A percentile compares a stretch with the other conserved stretches of the same genome.
Evolutionary conservation across 2,888 invertebrate species (phyloP).

Genomic region (Ametastegia equiseti): DNA sequence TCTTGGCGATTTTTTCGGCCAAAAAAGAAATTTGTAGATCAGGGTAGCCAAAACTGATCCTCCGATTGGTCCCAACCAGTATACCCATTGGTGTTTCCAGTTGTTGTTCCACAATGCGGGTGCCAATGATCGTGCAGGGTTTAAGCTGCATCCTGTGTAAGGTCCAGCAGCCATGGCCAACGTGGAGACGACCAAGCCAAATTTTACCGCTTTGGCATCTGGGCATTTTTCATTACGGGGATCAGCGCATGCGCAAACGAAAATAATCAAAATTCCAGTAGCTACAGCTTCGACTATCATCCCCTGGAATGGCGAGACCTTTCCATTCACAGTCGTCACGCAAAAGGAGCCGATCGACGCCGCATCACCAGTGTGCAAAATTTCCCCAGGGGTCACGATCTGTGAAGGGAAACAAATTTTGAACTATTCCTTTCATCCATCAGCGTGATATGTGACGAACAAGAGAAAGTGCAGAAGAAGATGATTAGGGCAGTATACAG

Average conservation of each 20-base stretch:
- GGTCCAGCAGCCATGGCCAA: constrained; percentile 74
- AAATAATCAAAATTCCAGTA: constrained; percentile 72
- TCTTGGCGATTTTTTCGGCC: constrained; percentile 39
- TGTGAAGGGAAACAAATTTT: constrained; percentile 55
- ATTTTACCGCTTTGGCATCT: constrained; percentile 73
- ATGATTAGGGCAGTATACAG: too few species aligned
- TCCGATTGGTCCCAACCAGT: constrained; percentile 72
- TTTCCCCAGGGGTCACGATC: constrained; percentile 67
- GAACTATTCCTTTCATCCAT: neutral
- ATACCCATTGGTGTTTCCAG: constrained; percentile 72
- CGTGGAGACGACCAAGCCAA: constrained; percentile 73
- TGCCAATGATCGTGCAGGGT: constrained; percentile 79
- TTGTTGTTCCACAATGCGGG: constrained; percentile 73
- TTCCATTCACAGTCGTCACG: constrained; percentile 65
- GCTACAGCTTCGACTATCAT: constrained; percentile 71
- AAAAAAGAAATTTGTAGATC: constrained; percentile 66
- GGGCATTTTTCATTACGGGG: constrained; percentile 70
- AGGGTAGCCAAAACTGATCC: constrained; percentile 67
- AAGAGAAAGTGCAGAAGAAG: neutral
- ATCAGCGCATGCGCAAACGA: constrained; percentile 75
- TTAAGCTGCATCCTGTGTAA: constrained; percentile 84
- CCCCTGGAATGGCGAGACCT: constrained; percentile 68
- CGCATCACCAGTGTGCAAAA: constrained; percentile 53
- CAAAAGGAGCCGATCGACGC: constrained; percentile 63
- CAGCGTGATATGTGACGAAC: too few species aligned